Base-by-base conservation (phyloP, 1,140 invertebrate species). In the Zeugodacus cucurbitae region DNA sequence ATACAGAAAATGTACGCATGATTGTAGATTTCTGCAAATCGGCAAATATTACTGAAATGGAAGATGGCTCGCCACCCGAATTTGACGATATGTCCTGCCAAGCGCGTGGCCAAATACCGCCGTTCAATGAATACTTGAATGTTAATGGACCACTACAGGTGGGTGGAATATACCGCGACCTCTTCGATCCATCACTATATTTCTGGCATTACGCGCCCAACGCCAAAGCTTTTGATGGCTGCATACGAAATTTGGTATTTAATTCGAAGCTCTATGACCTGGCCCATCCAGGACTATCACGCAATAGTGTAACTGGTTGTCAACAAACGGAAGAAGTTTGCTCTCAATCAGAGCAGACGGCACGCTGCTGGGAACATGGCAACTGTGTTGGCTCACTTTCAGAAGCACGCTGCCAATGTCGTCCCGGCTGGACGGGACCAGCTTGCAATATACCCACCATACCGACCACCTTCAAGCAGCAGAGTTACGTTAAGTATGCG, bases 41-140 rank as follows among this genome's bases (percentile, higher is more conserved):
- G 1, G 97, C 98, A 3, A 96, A 96, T 90, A 96, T 98, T 87
- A 95, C 96, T 87, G 97, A 98, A 94, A 95, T 96, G 90, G 97
- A 98, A 94, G 98, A 99, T 93, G 97, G 97, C 37, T 96, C 96
- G 57, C 95, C 96, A 11, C 96, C 97, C 1, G 95, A 97, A 90
- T 98, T 98, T 91, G 97, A 98, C 91, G 96, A 97, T 89, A 96
- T 96, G 6, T 96, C 96, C 17, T 99, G 98, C 94, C 97, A 99
- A 94, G 97, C 97, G 0, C 95, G 96, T 88, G 97, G 97, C 17
- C 96, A 95, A 1, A 98, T 99, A 89, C 98, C 98, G 20, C 98
- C 98, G 2, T 99, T 99, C 94, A 99, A 98, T 93, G 98, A 99
- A 93, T 99, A 98, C 91, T 94, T 99, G 4, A 99, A 99, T 94